Evolutionary conservation across 2,888 invertebrate species (phyloP).

Genomic region (Stegophylla sp.): DNA sequence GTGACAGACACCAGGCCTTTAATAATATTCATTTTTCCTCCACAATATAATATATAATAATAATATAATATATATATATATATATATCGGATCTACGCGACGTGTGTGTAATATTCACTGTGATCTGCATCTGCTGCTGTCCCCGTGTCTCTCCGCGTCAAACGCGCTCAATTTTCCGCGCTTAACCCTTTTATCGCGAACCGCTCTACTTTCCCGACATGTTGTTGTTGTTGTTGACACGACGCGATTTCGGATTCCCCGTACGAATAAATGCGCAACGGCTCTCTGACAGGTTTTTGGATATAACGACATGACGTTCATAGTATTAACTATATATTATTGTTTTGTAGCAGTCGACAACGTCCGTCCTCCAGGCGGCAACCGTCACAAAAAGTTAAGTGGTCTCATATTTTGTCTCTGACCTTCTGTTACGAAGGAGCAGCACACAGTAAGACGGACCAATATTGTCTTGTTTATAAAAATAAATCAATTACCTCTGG

Average conservation of each 20-base stretch:
- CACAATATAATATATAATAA: background rate
- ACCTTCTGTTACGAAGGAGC: conserved; percentile 1
- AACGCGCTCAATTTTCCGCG: conserved; percentile 24
- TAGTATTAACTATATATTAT: background rate
- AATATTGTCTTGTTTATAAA: background rate
- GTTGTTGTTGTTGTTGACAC: background rate
- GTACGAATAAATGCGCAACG: background rate
- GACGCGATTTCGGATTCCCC: background rate
- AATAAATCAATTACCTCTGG: conserved; percentile 29
- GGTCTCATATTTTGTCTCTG: background rate
- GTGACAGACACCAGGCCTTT: conserved; percentile 58
- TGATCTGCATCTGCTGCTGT: conserved; percentile 49
- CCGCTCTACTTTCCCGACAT: background rate
- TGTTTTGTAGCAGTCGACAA: background rate
- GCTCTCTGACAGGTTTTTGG: background rate
- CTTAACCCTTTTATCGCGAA: conserved; percentile 5
- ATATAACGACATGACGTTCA: background rate
- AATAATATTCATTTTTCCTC: conserved; percentile 57
- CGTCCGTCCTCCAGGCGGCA: background rate
- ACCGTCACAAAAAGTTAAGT: too few species aligned
- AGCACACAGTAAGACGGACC: background rate
- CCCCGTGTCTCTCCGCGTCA: background rate
- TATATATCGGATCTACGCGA: conserved; percentile 31
- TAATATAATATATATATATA: background rate
- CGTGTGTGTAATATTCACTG: background rate